These are phyloP conservation scores for Orchesellides sinensis DNA, from an alignment of 2,888 invertebrate species.

Conservation along the genomic window DNA sequence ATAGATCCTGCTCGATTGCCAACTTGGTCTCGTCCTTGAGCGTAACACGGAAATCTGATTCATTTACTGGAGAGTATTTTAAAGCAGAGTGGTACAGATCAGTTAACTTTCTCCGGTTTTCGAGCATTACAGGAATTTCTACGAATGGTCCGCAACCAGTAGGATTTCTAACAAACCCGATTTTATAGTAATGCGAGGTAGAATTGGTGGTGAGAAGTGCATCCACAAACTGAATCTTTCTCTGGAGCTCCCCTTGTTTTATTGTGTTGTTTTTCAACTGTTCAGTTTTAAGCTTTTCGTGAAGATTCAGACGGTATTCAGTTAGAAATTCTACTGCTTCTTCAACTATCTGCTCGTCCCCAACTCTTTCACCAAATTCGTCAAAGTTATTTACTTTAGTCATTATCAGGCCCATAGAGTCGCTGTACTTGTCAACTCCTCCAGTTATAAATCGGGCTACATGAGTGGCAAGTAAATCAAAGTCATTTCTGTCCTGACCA, in stretches of 20 bases:
- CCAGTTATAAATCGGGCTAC: neutral
- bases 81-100: neutral
- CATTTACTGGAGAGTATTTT: neutral
- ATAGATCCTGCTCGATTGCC: too few species aligned
- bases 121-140: neutral
- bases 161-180: neutral
- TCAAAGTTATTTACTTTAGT: neutral
- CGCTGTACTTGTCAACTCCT: neutral
- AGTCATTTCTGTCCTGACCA: neutral
- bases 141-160: neutral
- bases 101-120: neutral
- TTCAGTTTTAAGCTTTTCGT: neutral
- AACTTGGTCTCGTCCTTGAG: neutral
- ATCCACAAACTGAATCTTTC: neutral
- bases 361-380: neutral
- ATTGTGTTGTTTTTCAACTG: neutral
- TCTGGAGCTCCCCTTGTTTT: neutral
- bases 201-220: neutral
- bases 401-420: slow-evolving; percentile 9
- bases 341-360: neutral
- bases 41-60: slow-evolving; percentile 9
- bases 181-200: neutral
- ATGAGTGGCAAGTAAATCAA: slow-evolving; percentile 1
- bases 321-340: neutral
- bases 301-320: neutral